Base-by-base conservation (phyloP, 2,888 invertebrate genomes). In the Cerastis leucographa region DNA sequence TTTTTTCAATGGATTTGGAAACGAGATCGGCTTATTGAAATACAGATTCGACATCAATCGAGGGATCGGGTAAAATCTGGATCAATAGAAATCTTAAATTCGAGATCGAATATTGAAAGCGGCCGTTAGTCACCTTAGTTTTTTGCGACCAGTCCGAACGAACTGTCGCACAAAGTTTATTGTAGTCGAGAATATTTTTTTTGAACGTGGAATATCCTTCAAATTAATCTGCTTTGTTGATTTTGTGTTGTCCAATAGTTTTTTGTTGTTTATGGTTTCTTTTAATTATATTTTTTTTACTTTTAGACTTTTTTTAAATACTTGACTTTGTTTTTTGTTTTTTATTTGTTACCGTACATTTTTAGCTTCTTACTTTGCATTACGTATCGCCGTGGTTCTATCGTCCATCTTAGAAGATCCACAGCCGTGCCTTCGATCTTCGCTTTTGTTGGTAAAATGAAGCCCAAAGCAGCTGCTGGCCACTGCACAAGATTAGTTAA, bases 391-490 rank as follows among this genome's bases (percentile, higher is more conserved):
- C 65, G 71, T 72, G 69, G 68, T 76, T 83, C 59, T 76, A 71
- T 78, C 84, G 29, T 46, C 66, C 51, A 54, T 70, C 68, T 88
- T 76, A 71, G 88, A 90, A 89, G 89, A 89, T 81, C 73, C 74
- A 75, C 85, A 87, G 87, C 88, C 86, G 81, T 89, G 89, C 85
- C 89, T 82, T 85, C 83, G 67, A 35, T 81, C 89, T 85, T 83
- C 83, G 71, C 62, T 87, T 71, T 81, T 74, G 54, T 85, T 75
- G 71, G 80, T 85, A 86, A 77, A 93, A 96, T 97, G 97, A 97
- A 97, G 97, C 97, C 97, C 98, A 98, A 98, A 98, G 98, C 98
- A 99, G 99, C 99, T 99, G 99, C 99, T 99, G 99, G 98, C 98
- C 99, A 99, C 99, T 98, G 99, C 98, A 98, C 99, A 99, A 98